A percentile compares a stretch with the other conserved stretches of the same genome.
Evolutionary conservation across 2,888 invertebrate species (phyloP).

Genomic region (Acanthopleura granulata): DNA sequence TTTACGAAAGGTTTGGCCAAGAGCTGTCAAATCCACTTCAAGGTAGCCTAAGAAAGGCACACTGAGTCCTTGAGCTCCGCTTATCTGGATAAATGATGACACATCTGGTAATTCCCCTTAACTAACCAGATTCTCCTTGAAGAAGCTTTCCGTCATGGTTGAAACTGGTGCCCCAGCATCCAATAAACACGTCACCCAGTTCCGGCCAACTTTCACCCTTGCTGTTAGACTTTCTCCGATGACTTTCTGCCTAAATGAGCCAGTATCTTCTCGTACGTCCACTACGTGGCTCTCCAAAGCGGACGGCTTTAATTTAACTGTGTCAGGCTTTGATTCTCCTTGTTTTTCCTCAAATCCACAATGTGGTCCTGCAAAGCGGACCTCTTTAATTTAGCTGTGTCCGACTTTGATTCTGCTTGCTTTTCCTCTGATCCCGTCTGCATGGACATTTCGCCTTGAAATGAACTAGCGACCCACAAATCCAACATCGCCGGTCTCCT

Average conservation of each 20-base stretch:
- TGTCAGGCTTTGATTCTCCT: not conserved
- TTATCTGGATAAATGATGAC: not conserved
- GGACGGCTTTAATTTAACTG: not conserved
- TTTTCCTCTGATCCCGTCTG: not conserved
- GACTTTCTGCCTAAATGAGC: not conserved
- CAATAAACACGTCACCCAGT: not conserved
- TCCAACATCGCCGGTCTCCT: too few species aligned
- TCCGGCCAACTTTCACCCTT: not conserved
- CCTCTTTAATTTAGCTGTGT: not conserved
- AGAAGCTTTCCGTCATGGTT: not conserved
- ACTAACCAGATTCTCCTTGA: not conserved
- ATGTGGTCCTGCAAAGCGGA: not conserved
- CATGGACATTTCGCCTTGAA: too few species aligned
- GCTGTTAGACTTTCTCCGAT: not conserved
- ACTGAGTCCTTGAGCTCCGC: too few species aligned
- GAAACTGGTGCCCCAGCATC: not conserved
- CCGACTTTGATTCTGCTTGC: not conserved
- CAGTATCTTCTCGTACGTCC: not conserved
- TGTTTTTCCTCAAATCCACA: not conserved
- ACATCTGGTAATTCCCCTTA: not conserved
- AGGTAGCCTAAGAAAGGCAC: too few species aligned
- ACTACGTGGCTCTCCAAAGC: not conserved
- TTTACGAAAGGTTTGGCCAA: too few species aligned
- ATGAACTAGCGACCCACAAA: too few species aligned
- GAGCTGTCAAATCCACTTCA: too few species aligned